phyloP scores from a whole-genome alignment of 2,797 vertebrate genomes.

The Falco peregrinus region DNA sequence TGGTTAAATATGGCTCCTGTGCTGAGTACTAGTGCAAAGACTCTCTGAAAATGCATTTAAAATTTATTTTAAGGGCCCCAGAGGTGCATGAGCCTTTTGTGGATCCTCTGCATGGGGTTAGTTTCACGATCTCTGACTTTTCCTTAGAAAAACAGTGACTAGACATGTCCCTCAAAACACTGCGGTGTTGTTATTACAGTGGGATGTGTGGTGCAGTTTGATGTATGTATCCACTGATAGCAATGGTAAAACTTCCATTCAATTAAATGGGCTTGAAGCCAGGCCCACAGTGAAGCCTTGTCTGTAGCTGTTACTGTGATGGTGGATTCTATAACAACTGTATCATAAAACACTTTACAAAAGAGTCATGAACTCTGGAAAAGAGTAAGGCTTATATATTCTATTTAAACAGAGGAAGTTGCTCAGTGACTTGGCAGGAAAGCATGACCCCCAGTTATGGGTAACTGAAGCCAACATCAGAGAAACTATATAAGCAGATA shows the following conservation, averaged over 20 bases:
- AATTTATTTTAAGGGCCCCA: neutral
- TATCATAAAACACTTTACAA: constrained; percentile 68
- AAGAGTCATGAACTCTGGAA: constrained; percentile 55
- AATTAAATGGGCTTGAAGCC: constrained; percentile 5
- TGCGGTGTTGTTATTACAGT: neutral
- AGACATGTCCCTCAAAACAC: neutral
- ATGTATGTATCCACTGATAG: neutral
- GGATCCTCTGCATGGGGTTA: neutral
- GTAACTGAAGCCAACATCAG: constrained; percentile 50
- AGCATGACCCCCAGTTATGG: constrained; percentile 12
- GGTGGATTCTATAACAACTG: constrained; percentile 58
- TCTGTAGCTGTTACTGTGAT: constrained; percentile 36
- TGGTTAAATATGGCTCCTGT: neutral
- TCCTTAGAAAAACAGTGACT: neutral
- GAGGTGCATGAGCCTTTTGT: neutral
- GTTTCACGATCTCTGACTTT: neutral
- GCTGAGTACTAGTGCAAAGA: neutral
- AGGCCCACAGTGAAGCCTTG: constrained; percentile 44
- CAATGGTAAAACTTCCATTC: neutral
- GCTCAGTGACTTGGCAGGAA: constrained; percentile 63
- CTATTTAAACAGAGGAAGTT: constrained; percentile 66
- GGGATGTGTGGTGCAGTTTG: neutral
- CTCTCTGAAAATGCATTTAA: neutral
- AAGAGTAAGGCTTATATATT: constrained; percentile 35
- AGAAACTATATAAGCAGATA: constrained; percentile 39